Conservation (phyloP, 2,888 invertebrate species). For the Chirona hameri region DNA sequence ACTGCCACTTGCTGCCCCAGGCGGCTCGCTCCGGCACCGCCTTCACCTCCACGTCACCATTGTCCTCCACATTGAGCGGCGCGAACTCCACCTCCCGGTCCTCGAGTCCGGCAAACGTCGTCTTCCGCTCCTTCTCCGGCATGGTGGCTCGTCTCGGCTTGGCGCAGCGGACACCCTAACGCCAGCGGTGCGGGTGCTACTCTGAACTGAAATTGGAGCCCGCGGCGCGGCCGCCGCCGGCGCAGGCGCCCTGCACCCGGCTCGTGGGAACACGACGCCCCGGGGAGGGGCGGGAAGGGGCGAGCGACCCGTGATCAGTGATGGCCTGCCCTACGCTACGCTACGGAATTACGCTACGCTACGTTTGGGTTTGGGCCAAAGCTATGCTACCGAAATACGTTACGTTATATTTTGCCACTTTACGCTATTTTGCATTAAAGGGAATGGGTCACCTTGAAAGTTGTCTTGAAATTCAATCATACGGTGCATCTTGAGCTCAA, state of each 20-base stretch:
- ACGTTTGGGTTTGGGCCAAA: too few species aligned
- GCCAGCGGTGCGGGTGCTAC: background rate
- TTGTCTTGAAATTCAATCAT: too few species aligned
- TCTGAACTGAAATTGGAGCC: background rate
- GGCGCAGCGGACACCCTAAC: background rate
- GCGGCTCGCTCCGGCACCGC: conserved; percentile 36
- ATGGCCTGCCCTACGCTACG: too few species aligned
- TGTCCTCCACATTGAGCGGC: conserved; percentile 39
- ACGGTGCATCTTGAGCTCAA: too few species aligned
- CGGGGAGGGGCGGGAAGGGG: too few species aligned
- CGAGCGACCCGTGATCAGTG: too few species aligned
- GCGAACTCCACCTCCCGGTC: conserved; percentile 37
- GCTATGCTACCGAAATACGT: too few species aligned
- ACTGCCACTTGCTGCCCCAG: conserved; percentile 46
- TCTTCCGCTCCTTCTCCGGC: conserved; percentile 27
- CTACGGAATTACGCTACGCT: too few species aligned
- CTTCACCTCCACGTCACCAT: conserved; percentile 37
- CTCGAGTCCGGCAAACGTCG: background rate
- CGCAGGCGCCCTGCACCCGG: background rate
- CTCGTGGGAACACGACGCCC: background rate
- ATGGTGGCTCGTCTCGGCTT: background rate
- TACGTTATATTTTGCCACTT: too few species aligned
- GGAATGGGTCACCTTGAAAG: too few species aligned
- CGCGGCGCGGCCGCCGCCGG: background rate
- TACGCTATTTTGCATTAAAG: too few species aligned